A percentile compares a stretch with the other conserved stretches of the same genome.
phyloP scores from a whole-genome alignment of 2,797 vertebrate species.

The Triplophysa yarkandensis region DNA sequence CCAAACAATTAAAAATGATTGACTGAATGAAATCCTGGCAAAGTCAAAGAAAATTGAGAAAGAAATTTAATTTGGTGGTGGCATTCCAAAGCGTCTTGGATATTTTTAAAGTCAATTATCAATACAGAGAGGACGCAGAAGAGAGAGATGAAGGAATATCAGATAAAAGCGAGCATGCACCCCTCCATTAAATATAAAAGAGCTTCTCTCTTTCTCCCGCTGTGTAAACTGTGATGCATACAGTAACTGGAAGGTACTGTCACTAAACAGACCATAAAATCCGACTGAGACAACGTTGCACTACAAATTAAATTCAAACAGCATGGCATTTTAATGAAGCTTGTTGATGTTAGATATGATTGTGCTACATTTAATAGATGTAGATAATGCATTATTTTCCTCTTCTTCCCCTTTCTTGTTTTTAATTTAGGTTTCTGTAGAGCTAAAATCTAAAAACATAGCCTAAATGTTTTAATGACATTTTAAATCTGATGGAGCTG shows the following conservation, averaged over 20 bases:
- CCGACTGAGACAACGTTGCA: conserved; percentile 2
- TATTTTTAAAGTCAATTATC: conserved; percentile 25
- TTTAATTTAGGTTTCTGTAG: no score
- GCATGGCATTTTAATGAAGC: not conserved
- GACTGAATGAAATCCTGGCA: not conserved
- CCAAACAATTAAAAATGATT: not conserved
- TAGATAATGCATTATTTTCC: no score
- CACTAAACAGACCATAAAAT: conserved; percentile 19
- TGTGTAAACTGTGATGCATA: conserved; percentile 5
- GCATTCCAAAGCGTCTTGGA: not conserved
- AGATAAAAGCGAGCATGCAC: not conserved
- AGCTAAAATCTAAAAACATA: no score
- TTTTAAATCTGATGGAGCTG: not conserved
- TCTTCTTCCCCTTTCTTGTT: no score
- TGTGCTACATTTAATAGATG: no score
- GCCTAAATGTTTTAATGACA: no score
- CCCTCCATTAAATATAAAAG: conserved; percentile 12
- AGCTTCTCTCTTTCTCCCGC: not conserved
- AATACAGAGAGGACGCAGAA: conserved; percentile 3
- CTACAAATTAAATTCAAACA: not conserved
- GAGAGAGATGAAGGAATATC: not conserved
- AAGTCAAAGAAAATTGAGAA: not conserved
- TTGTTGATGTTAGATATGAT: no score
- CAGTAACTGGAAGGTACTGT: not conserved
- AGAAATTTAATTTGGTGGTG: no score